Percentiles rank a stretch among this genome's conserved stretches.
Conservation (phyloP, 2,113 vertebrate species). For the Rattus norvegicus region DNA sequence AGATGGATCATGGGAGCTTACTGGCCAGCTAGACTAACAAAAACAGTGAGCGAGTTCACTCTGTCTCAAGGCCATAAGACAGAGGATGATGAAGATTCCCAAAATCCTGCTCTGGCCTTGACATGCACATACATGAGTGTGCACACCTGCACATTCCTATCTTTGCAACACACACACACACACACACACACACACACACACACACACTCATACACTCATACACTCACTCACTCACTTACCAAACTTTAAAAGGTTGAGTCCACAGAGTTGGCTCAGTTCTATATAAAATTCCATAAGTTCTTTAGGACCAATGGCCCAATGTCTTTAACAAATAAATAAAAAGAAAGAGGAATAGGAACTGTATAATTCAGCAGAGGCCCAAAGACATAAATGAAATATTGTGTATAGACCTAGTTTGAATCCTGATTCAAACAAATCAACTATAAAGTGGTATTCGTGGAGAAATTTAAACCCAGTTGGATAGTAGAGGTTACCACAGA, state of each 20-base stretch:
- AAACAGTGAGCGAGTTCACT: neutral
- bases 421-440: constrained; percentile 23
- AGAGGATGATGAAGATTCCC: neutral
- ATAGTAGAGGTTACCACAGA: constrained; percentile 18
- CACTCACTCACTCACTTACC: neutral
- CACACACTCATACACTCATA: neutral
- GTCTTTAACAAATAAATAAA: constrained; percentile 40
- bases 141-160: neutral
- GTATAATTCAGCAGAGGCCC: neutral
- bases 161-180: neutral
- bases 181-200: neutral
- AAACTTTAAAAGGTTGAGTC: neutral
- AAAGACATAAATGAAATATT: neutral
- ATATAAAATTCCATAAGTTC: constrained; percentile 9
- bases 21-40: neutral
- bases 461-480: neutral
- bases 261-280: neutral
- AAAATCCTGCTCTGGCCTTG: neutral
- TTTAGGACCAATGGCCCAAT: neutral
- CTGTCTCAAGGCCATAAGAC: neutral
- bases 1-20: neutral
- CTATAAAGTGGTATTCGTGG: neutral
- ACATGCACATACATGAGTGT: neutral
- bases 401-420: neutral
- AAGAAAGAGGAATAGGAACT: neutral